Evolutionary conservation across 1,140 invertebrate species (phyloP), one percentile per base, ranked within the genome.

Genomic region (Cydia splendana): DNA sequence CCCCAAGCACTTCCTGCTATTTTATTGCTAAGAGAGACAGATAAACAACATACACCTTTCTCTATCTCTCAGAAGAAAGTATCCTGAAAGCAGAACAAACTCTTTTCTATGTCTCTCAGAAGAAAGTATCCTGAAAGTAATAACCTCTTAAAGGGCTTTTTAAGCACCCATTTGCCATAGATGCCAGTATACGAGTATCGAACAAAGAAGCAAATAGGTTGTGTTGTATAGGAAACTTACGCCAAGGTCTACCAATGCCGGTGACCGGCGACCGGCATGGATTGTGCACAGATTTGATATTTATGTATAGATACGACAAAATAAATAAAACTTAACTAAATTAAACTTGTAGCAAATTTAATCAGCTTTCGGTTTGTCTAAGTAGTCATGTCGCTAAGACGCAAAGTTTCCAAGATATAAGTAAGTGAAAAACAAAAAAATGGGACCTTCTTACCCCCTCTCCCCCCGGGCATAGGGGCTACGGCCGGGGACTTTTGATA

Each of bases 161-260:
- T 65, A 65, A 28, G 28, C 57, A 62, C 7, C 20, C 65, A 65
- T 28, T 48, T 13, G 20, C 65, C 65, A 30, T 30, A 65, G 28
- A 24, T 30, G 20, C 45, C 45, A 48, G 42, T 15, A 48, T 57
- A 62, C 34, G 24, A 48, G 45, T 48, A 48, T 48, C 45, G 45
- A 76, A 76, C 45, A 48, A 48, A 48, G 45, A 45, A 12, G 38
- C 65, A 76, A 69, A 76, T 42, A 76, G 75, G 65, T 73, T 45
- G 65, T 65, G 28, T 69, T 30, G 28, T 69, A 77, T 71, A 71
- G 76, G 76, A 77, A 77, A 73, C 51, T 18, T 20, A 18, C 48
- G 28, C 76, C 76, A 77, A 77, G 76, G 76, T 65, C 76, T 74
- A 48, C 45, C 13, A 12, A 48, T 48, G 45, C 18, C 30, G n/a